Percentiles rank a stretch among this genome's conserved stretches.
Evolutionary conservation across 2,888 invertebrate genomes (phyloP).

Genomic region (Acronicta psi): DNA sequence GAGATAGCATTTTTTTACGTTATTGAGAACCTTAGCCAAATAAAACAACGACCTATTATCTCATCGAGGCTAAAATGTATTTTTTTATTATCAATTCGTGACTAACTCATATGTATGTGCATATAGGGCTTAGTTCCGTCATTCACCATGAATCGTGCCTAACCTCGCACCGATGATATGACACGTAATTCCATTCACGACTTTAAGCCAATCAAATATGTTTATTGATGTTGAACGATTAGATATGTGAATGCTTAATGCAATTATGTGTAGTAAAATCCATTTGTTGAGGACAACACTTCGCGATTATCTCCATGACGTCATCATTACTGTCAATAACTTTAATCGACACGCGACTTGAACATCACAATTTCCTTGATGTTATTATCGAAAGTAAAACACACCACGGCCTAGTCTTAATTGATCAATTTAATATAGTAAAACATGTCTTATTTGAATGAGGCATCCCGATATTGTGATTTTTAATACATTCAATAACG

Average conservation of each 20-base stretch:
- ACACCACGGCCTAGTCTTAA: constrained; percentile 21
- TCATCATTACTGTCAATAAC: constrained; percentile 44
- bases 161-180: constrained; percentile 66
- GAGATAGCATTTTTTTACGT: constrained; percentile 40
- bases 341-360: constrained; percentile 27
- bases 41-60: constrained; percentile 37
- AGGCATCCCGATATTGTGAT: not conserved
- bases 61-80: constrained; percentile 59
- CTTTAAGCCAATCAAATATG: constrained; percentile 58
- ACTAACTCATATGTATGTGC: constrained; percentile 42
- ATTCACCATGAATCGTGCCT: constrained; percentile 61
- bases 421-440: constrained; percentile 33
- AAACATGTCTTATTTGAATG: constrained; percentile 8
- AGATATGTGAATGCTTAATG: constrained; percentile 59
- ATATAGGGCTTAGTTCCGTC: constrained; percentile 56
- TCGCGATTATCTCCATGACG: constrained; percentile 41
- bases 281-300: constrained; percentile 57
- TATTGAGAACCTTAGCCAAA: constrained; percentile 28
- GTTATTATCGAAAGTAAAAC: constrained; percentile 11
- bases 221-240: constrained; percentile 54
- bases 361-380: constrained; percentile 44
- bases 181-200: constrained; percentile 64
- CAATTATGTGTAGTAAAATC: constrained; percentile 60
- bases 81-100: constrained; percentile 58
- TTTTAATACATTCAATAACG: not conserved